Evolutionary conservation across 2,888 invertebrate genomes (phyloP).

Genomic region (Chrysolina oricalcia): DNA sequence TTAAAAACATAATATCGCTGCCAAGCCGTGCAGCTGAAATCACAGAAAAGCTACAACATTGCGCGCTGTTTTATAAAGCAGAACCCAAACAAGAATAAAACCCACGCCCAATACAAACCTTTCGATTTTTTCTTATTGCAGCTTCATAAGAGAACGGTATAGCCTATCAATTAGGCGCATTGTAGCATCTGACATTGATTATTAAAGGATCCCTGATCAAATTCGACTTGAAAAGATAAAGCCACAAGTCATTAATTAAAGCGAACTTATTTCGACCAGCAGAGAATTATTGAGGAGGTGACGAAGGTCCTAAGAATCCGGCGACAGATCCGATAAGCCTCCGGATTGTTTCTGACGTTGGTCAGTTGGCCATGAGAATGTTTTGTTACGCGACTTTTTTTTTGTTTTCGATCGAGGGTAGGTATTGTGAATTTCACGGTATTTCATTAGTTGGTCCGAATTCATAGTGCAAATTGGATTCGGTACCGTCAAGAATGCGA

Average conservation of each 20-base stretch:
- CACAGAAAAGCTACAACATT: not conserved
- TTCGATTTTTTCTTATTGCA: slow-evolving; percentile 30
- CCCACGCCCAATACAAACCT: slow-evolving; percentile 29
- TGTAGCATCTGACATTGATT: slow-evolving; percentile 63
- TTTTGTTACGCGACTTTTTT: slow-evolving; percentile 3
- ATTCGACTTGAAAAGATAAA: slow-evolving; percentile 59
- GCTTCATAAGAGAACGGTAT: slow-evolving; percentile 37
- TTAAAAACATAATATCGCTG: not conserved
- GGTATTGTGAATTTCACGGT: not conserved
- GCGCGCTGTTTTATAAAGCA: not conserved
- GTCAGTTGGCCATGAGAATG: slow-evolving; percentile 12
- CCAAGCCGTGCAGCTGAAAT: not conserved
- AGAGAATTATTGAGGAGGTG: slow-evolving; percentile 44
- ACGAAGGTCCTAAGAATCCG: slow-evolving; percentile 50
- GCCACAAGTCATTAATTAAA: slow-evolving; percentile 60
- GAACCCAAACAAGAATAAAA: slow-evolving; percentile 23
- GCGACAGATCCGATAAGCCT: slow-evolving; percentile 55
- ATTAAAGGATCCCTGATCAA: slow-evolving; percentile 60
- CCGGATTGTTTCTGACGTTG: slow-evolving; percentile 37
- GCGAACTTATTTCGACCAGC: slow-evolving; percentile 57
- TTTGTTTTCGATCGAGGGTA: not conserved
- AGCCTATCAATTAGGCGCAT: slow-evolving; percentile 63
- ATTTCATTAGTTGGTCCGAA: not conserved
- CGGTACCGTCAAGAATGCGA: not conserved
- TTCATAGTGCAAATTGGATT: not conserved